Conservation (phyloP, 2,888 invertebrate genomes). For the Magallana nippona region DNA sequence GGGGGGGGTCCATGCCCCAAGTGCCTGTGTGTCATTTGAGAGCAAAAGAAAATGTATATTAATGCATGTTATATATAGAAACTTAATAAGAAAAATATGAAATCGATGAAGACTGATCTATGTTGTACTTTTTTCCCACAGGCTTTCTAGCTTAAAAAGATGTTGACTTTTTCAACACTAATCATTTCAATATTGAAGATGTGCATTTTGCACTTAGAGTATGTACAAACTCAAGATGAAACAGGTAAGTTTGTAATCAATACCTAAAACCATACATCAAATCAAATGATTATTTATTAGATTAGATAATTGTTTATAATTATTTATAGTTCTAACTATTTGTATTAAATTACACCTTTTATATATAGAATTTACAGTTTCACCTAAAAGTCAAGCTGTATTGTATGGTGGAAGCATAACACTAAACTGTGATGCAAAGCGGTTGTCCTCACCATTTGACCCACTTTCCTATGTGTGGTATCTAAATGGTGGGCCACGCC, state of each 20-base stretch:
- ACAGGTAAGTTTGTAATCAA: background rate
- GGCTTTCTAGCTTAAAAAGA: background rate
- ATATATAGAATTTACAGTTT: slow-evolving; percentile 65
- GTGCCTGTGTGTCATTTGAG: no score
- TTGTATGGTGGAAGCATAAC: slow-evolving; percentile 67
- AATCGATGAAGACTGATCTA: background rate
- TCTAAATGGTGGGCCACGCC: slow-evolving; percentile 57
- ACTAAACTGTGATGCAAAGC: slow-evolving; percentile 63
- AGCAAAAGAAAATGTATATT: no score
- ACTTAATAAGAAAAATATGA: no score
- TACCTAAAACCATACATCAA: no score
- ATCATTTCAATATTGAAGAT: background rate
- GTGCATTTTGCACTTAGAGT: background rate
- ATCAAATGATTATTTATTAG: no score
- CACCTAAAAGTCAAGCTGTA: slow-evolving; percentile 65
- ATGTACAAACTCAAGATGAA: background rate
- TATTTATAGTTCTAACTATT: no score
- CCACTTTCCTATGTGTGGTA: slow-evolving; percentile 63
- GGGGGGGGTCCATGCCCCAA: no score
- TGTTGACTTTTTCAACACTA: background rate
- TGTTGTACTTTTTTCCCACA: background rate
- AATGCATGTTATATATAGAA: no score
- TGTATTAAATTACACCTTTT: background rate
- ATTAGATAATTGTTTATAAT: no score
- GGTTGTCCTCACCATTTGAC: slow-evolving; percentile 47